Evolutionary conservation across 1,140 invertebrate species (phyloP), one percentile per base, ranked within the genome.

Genomic region (Apis florea): DNA sequence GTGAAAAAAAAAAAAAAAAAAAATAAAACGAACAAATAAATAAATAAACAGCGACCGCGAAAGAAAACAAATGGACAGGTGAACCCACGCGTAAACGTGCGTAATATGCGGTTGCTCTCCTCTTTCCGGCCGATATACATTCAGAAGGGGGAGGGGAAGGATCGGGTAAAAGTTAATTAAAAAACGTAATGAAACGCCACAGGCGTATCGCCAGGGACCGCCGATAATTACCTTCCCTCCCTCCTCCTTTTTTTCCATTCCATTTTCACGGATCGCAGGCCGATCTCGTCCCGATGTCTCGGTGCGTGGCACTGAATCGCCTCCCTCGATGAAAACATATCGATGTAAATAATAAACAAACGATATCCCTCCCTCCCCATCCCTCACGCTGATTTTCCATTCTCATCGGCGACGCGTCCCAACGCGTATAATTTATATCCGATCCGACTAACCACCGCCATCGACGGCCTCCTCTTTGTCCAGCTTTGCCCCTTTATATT

Each of bases 381-480:
- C 56, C 54, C 51, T 21, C 24, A 47, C 64, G 74, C 64, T 82
- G 85, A 83, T 79, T 86, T 83, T 75, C 54, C 63, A 73, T 68
- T 68, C 74, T 69, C 64, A 40, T 73, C 53, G 26, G n/a, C 47
- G n/a, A 24, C 17, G 15, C 53, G 63, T 15, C 49, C 54, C 63
- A n/a, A n/a, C 80, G 67, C 58, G 79, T 74, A n/a, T n/a, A 79
- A 79, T 83, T 86, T 70, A 66, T n/a, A n/a, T n/a, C 63, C n/a
- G 71, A 83, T 79, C 21, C 75, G 71, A 53, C 71, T 73, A 86
- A 86, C 73, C 83, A 83, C 64, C 71, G 56, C 15, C n/a, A 6
- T 17, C 12, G 11, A 6, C 17, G 24, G 12, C 54, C 31, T 11
- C 8, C 49, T 19, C 58, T 61, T n/a, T n/a, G 47, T 6, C 26